Conservation (phyloP, 2,113 vertebrate genomes). For the Leptocoma aspasia region DNA sequence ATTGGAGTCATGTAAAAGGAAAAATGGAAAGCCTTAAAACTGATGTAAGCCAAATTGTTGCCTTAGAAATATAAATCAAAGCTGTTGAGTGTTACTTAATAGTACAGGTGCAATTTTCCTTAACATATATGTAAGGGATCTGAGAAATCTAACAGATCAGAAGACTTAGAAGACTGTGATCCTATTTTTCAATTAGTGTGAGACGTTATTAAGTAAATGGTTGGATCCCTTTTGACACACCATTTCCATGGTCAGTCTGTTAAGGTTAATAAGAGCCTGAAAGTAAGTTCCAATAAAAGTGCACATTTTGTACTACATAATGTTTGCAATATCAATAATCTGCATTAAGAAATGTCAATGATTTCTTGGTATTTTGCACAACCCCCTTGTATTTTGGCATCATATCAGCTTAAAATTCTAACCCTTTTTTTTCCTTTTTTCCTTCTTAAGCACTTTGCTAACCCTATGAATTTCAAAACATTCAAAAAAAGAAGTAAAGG, state of each 20-base stretch:
- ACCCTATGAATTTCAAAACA: neutral
- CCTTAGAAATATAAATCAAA: neutral
- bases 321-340: neutral
- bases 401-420: neutral
- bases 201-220: neutral
- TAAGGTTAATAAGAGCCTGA: neutral
- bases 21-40: neutral
- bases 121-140: neutral
- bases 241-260: neutral
- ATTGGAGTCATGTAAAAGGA: neutral
- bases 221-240: neutral
- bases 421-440: accelerated
- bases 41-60: neutral
- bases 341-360: neutral
- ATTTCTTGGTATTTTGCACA: neutral
- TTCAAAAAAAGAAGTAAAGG: neutral
- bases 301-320: neutral
- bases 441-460: neutral
- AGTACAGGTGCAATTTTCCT: neutral
- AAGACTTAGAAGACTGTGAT: neutral
- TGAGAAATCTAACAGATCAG: neutral
- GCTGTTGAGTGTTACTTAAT: neutral
- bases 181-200: neutral
- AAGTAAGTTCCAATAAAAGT: neutral
- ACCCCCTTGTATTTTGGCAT: neutral